phyloP scores from a whole-genome alignment of 2,888 invertebrate species.

The Pseudanteris insignis region DNA sequence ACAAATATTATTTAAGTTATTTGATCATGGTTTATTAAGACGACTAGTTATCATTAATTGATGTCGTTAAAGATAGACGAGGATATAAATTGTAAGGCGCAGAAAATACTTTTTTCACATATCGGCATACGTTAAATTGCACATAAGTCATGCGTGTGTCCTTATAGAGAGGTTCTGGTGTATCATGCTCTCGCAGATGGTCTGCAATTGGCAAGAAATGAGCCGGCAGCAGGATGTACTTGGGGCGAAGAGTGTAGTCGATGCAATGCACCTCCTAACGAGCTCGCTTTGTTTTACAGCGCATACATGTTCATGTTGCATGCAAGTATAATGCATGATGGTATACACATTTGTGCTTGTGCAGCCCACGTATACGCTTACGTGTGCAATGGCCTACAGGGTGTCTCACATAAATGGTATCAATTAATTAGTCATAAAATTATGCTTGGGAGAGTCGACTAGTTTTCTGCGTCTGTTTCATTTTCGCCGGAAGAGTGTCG shows the following conservation, averaged over 20 bases:
- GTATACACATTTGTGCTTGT: not conserved
- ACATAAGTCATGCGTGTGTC: slow-evolving; percentile 37
- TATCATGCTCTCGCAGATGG: slow-evolving; percentile 32
- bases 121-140: slow-evolving; percentile 29
- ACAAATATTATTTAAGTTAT: too few species aligned
- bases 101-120: too few species aligned
- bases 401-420: slow-evolving; percentile 50
- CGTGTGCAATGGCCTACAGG: slow-evolving; percentile 56
- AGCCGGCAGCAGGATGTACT: slow-evolving; percentile 47
- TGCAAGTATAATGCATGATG: slow-evolving; percentile 45
- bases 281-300: slow-evolving; percentile 66
- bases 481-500: slow-evolving; percentile 20
- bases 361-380: slow-evolving; percentile 48
- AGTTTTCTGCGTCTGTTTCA: slow-evolving; percentile 22
- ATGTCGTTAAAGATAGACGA: too few species aligned
- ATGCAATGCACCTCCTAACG: slow-evolving; percentile 65
- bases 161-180: slow-evolving; percentile 36
- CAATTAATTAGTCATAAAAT: slow-evolving; percentile 44
- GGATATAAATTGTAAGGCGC: too few species aligned
- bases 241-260: slow-evolving; percentile 53
- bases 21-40: too few species aligned
- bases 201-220: slow-evolving; percentile 41
- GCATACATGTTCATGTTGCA: slow-evolving; percentile 53
- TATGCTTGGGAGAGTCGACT: slow-evolving; percentile 30
- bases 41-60: too few species aligned